Base-by-base conservation (phyloP, 2,888 invertebrate genomes). In the Pseudanteris insignis region DNA sequence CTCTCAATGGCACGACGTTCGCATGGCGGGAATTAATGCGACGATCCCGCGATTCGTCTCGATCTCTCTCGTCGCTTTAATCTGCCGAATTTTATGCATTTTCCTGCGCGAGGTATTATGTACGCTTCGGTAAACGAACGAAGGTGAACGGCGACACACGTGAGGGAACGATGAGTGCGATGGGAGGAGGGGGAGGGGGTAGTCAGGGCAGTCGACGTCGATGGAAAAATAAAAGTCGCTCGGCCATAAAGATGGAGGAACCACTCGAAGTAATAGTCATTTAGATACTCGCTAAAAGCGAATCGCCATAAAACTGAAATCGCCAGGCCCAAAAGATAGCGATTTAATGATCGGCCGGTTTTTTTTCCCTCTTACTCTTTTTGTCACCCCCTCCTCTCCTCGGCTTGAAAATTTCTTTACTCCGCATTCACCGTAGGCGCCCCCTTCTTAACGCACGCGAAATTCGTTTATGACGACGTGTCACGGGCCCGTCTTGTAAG, bases 281-380 rank as follows among this genome's bases (percentile, higher is more conserved):
- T 75, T 74, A 75, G 75, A 75, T 74, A 75, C 70, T 74, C 70
- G 74, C 75, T 75, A 74, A 75, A 75, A 75, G 75, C 75, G 75
- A 75, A 73, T 73, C 73, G 75, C 74, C 72, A 74, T 75, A 75
- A 75, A 75, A 71, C 71, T 69, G 74, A 70, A 69, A 71, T 63
- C 62, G 54, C 53, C 54, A 63, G 34, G 38, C 62, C 38, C 47
- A 50, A 65, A 18, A 66, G 74, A 75, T 74, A 74, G 69, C 66
- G 68, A 65, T 73, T 71, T 70, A 71, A 74, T 70, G 73, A 71
- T 67, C 53, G 53, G 43, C 57, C 41, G 36, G 41, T 43, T 28
- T 40, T 41, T 34, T 15, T 21, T 28, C 4, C 10, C n/a, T 9
- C n/a, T n/a, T 14, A 24, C 21, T 30, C 7, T 29, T 12, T 18